Evolutionary conservation across 2,797 vertebrate species (phyloP).

Genomic region (Melopsittacus undulatus): DNA sequence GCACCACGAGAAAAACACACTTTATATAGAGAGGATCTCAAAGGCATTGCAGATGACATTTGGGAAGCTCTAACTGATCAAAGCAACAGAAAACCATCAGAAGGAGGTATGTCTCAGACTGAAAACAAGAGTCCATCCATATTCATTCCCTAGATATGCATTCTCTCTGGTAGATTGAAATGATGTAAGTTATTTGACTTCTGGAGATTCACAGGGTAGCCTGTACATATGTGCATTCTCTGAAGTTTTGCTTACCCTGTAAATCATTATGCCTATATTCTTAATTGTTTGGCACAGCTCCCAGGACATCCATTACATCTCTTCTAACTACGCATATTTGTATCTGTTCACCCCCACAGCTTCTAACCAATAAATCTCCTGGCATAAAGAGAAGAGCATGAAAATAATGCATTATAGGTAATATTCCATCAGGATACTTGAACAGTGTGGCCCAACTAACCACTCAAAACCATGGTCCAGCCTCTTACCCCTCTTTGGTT

Average conservation of each 20-base stretch:
- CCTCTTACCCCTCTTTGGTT: not conserved
- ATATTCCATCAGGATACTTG: not conserved
- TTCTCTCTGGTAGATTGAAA: not conserved
- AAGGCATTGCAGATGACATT: not conserved
- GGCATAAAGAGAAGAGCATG: not conserved
- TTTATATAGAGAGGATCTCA: not conserved
- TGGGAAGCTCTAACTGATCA: not conserved
- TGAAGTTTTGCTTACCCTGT: not conserved
- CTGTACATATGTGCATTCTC: not conserved
- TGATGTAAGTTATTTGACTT: not conserved
- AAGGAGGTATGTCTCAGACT: not conserved
- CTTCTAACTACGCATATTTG: not conserved
- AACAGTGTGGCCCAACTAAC: not conserved
- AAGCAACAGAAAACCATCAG: not conserved
- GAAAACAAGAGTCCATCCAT: not conserved
- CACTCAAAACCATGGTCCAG: not conserved
- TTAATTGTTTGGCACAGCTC: slow-evolving; percentile 44
- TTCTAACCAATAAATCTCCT: not conserved
- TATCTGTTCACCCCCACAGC: not conserved
- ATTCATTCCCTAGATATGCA: not conserved
- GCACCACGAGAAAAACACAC: not conserved
- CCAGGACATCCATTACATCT: slow-evolving; percentile 27
- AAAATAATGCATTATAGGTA: not conserved
- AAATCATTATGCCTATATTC: slow-evolving; percentile 12
- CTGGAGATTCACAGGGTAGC: not conserved